Conservation (phyloP, 2,797 vertebrate genomes). For the Bucorvus abyssinicus region DNA sequence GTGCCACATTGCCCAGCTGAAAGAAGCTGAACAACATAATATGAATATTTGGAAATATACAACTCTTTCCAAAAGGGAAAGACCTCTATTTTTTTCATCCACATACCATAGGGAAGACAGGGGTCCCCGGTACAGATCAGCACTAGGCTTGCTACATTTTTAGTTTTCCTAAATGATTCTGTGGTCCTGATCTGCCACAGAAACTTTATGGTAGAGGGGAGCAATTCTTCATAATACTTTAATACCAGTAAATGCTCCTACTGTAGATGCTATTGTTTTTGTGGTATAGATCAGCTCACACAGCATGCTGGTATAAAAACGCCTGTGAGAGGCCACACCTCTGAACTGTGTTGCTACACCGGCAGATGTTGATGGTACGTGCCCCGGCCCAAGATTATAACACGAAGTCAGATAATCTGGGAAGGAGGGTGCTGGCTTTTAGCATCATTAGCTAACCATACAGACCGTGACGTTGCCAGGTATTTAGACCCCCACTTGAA, state of each 20-base stretch:
- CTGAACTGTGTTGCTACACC: neutral
- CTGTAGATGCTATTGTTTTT: neutral
- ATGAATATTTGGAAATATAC: neutral
- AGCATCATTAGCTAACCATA: neutral
- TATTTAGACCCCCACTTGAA: neutral
- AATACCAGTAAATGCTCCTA: neutral
- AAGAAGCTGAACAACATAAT: neutral
- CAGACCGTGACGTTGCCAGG: neutral
- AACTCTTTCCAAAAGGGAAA: neutral
- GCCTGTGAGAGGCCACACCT: neutral
- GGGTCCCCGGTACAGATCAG: neutral
- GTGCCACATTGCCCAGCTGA: neutral
- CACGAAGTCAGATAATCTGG: neutral
- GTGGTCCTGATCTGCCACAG: neutral
- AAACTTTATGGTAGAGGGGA: neutral
- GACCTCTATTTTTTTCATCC: neutral
- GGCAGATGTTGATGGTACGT: neutral
- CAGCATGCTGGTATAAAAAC: neutral
- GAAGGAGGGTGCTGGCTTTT: neutral
- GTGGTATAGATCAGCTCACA: neutral
- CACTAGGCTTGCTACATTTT: neutral
- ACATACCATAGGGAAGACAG: neutral
- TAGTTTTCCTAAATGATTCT: neutral
- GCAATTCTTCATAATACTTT: neutral
- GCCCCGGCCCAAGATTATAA: neutral